Conservation (phyloP, 2,888 invertebrate species). For the Xylophagus ater region DNA sequence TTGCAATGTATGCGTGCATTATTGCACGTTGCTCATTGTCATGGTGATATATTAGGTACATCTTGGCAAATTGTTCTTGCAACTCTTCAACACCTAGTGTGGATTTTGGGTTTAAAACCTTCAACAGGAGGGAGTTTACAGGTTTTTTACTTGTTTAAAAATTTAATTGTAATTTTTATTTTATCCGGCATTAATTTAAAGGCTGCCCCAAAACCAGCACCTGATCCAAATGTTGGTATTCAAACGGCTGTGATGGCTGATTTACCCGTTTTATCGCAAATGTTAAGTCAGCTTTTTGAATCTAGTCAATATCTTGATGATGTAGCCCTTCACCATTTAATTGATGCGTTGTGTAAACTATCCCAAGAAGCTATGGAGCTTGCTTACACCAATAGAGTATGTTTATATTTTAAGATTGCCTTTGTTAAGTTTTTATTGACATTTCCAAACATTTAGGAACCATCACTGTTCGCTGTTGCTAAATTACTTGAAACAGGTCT, state of each 20-base stretch:
- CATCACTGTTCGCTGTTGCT: slow-evolving; percentile 92
- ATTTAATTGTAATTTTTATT: no score
- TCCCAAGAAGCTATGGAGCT: slow-evolving; percentile 96
- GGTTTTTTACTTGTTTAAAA: no score
- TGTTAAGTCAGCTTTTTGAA: slow-evolving; percentile 88
- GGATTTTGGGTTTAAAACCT: slow-evolving; percentile 93
- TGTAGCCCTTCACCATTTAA: slow-evolving; percentile 87
- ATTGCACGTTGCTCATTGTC: slow-evolving; percentile 78
- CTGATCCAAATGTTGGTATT: slow-evolving; percentile 70
- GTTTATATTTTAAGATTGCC: slow-evolving; percentile 19
- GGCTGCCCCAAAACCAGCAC: slow-evolving; percentile 61
- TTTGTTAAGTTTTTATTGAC: slow-evolving; percentile 1
- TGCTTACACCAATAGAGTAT: slow-evolving; percentile 84
- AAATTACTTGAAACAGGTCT: slow-evolving; percentile 96
- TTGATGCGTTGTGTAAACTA: slow-evolving; percentile 91
- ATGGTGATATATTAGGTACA: slow-evolving; percentile 82
- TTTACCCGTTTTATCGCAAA: slow-evolving; percentile 77
- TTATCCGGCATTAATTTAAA: slow-evolving; percentile 29
- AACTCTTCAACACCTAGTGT: slow-evolving; percentile 81
- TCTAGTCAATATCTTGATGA: slow-evolving; percentile 89
- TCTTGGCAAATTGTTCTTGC: slow-evolving; percentile 95
- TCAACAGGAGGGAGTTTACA: slow-evolving; percentile 87
- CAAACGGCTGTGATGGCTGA: slow-evolving; percentile 96
- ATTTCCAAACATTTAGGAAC: slow-evolving; percentile 55
- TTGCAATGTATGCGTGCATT: slow-evolving; percentile 92